Percentiles rank a stretch among this genome's conserved stretches.
Evolutionary conservation across 2,888 invertebrate species (phyloP).

Genomic region (Cataglyphis cursor): DNA sequence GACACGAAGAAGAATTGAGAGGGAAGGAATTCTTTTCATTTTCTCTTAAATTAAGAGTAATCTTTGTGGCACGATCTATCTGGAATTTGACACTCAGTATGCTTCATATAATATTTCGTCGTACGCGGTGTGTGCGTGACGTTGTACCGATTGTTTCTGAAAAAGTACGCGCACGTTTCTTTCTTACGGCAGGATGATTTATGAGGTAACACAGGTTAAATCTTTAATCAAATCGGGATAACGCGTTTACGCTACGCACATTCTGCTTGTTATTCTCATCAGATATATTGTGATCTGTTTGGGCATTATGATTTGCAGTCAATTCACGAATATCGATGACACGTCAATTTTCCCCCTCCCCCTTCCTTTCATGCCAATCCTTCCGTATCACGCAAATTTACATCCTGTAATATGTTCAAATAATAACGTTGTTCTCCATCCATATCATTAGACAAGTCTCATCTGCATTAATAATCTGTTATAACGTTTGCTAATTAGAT

Average conservation of each 20-base stretch:
- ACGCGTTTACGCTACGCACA: conserved; percentile 10
- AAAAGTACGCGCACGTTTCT: conserved; percentile 35
- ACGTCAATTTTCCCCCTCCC: background rate
- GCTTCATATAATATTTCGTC: conserved; percentile 11
- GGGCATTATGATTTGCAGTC: conserved; percentile 17
- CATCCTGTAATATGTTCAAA: conserved; percentile 1
- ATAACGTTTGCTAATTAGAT: conserved; percentile 14
- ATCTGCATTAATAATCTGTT: background rate
- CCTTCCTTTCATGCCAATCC: background rate
- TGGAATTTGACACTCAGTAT: conserved; percentile 13
- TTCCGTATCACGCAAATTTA: conserved; percentile 9
- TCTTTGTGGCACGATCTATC: background rate
- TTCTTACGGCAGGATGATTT: conserved; percentile 22
- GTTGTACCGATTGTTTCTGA: conserved; percentile 41
- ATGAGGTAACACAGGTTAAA: conserved; percentile 35
- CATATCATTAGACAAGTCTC: background rate
- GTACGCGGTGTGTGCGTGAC: conserved; percentile 4
- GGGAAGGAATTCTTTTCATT: background rate
- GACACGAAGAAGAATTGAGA: background rate
- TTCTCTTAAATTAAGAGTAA: background rate
- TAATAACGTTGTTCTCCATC: background rate
- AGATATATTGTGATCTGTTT: background rate
- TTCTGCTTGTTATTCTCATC: conserved; percentile 33
- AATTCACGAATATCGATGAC: conserved; percentile 26
- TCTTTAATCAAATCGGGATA: conserved; percentile 47